Evolutionary conservation across 2,888 invertebrate genomes (phyloP).

Genomic region (Drosophila suboccidentalis): DNA sequence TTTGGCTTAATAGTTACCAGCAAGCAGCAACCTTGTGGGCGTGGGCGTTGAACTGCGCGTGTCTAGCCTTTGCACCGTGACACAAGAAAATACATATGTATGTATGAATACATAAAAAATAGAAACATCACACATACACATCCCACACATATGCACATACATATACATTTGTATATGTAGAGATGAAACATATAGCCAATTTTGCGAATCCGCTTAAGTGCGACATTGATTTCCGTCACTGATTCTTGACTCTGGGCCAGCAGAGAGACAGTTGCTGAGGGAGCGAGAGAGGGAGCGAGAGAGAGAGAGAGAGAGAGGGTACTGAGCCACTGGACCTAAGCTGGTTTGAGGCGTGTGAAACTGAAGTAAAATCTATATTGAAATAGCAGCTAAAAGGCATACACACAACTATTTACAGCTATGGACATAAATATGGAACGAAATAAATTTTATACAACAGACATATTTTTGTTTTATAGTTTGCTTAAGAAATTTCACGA

Average conservation of each 20-base stretch:
- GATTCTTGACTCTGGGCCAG: constrained; percentile 72
- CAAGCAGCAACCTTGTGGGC: constrained; percentile 34
- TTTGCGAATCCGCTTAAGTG: constrained; percentile 80
- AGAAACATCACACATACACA: constrained; percentile 19
- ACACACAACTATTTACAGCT: constrained; percentile 12
- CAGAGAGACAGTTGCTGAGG: background rate
- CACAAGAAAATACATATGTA: constrained; percentile 1
- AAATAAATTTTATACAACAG: background rate
- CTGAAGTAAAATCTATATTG: constrained; percentile 53
- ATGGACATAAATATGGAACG: background rate
- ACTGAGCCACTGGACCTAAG: background rate
- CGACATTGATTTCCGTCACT: constrained; percentile 80
- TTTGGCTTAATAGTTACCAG: constrained; percentile 60
- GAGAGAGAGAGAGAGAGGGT: background rate
- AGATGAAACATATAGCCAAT: constrained; percentile 74
- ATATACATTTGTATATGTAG: background rate
- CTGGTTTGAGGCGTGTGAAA: constrained; percentile 41
- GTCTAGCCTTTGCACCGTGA: constrained; percentile 36
- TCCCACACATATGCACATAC: background rate
- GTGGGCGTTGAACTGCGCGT: constrained; percentile 38
- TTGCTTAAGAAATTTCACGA: too few relatives aligned
- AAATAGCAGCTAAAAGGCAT: constrained; percentile 54
- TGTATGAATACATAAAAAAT: constrained; percentile 13
- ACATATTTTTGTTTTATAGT: too few relatives aligned
- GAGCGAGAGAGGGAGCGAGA: background rate